Conservation (phyloP, 2,888 invertebrate genomes). For the Amiota communis region DNA sequence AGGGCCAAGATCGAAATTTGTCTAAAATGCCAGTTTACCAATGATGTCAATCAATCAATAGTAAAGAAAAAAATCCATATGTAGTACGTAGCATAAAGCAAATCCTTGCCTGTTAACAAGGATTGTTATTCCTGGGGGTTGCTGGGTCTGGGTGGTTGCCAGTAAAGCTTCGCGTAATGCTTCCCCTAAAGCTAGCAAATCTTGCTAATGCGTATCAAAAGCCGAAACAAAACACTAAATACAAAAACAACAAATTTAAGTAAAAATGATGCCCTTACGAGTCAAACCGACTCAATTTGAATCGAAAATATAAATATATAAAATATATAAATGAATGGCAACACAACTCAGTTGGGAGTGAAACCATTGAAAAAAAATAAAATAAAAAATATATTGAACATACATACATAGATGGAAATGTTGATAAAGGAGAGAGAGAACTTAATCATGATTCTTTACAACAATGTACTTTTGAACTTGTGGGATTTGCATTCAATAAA, state of each 20-base stretch:
- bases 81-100: not conserved
- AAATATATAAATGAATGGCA: too few species aligned
- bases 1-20: constrained; percentile 36
- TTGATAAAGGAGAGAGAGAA: not conserved
- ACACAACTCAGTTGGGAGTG: too few species aligned
- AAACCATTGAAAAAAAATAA: not conserved
- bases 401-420: not conserved
- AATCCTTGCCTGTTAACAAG: constrained; percentile 18
- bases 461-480: constrained; percentile 8
- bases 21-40: constrained; percentile 50
- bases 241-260: not conserved
- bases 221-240: constrained; percentile 8
- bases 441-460: constrained; percentile 2
- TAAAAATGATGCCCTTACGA: too few species aligned
- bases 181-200: constrained; percentile 31
- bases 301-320: too few species aligned
- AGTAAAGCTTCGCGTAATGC: not conserved
- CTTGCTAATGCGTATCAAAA: constrained; percentile 32
- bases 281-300: too few species aligned
- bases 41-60: constrained; percentile 57
- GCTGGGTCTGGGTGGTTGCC: not conserved
- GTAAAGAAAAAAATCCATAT: constrained; percentile 1
- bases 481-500: constrained; percentile 15
- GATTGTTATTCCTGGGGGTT: not conserved
- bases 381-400: not conserved